Evolutionary conservation across 1,140 invertebrate species (phyloP), one percentile per base, ranked within the genome.

Genomic region (Prorops nasuta): DNA sequence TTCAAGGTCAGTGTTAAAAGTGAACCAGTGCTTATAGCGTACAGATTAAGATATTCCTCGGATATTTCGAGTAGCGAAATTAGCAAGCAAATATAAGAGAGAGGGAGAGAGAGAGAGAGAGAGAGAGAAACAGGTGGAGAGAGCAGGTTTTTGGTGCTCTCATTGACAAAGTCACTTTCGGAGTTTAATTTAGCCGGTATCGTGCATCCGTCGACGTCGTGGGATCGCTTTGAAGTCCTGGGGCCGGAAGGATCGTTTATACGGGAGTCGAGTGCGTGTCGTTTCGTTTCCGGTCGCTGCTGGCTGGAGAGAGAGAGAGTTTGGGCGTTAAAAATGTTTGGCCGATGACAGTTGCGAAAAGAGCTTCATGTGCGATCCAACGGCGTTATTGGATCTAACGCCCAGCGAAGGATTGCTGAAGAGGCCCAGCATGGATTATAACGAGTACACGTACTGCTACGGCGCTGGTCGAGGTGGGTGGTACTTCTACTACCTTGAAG

Each of bases 361-460:
- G 24, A 6, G 10, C 4, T 10, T 53, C 16, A 64, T 64, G 62
- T 64, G 57, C 54, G 62, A 72, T 64, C 72, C 71, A 46, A 74
- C 72, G 63, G 68, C 62, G 6, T 67, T 76, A 24, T 58, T 76
- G 64, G 74, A 76, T 65, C 65, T 76, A 32, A 68, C 76, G 54
- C 67, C 72, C 44, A 67, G 70, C 63, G 67, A 76, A 57, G 72
- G 66, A 70, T 74, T 76, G 55, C 66, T 76, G 58, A 72, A 71
- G 54, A 67, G 73, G 60, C 73, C 74, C 40, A 64, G 65, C 65
- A 76, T 76, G 70, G 75, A 76, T 74, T 76, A 76, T 63, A 76
- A 77, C 71, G 75, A 77, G 58, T 76, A 77, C 62, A 74, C 73
- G 28, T 77, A 77, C 59, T 77, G 75, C 67, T 71, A 76, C 64